phyloP scores from a whole-genome alignment of 2,113 vertebrate species.

The Chaetura pelagica region DNA sequence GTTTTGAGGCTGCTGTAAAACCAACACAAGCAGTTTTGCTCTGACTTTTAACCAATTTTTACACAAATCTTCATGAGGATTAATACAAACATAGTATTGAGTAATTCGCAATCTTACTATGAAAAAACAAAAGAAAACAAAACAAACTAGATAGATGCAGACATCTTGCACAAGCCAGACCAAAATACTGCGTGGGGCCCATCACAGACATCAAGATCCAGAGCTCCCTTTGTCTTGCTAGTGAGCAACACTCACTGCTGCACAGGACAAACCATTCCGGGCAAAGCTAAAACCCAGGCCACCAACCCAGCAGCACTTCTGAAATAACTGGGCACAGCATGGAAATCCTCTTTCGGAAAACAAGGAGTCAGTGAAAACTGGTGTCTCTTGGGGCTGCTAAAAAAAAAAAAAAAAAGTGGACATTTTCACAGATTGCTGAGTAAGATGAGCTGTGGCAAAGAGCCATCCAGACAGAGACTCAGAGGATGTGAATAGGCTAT shows the following conservation, averaged over 20 bases:
- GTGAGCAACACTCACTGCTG: background rate
- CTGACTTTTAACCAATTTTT: background rate
- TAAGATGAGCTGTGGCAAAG: slow-evolving; percentile 3
- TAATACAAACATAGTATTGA: background rate
- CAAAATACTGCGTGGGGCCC: background rate
- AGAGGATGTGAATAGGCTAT: background rate
- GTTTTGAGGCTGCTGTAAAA: background rate
- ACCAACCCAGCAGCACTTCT: background rate
- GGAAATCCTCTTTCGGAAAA: background rate
- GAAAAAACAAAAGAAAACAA: background rate
- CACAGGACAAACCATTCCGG: background rate
- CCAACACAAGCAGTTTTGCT: background rate
- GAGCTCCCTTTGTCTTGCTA: background rate
- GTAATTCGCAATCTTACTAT: background rate
- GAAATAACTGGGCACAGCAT: background rate
- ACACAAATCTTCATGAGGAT: background rate
- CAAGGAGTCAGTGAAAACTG: background rate
- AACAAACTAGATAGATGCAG: background rate
- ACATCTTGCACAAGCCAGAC: background rate
- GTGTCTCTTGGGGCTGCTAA: background rate
- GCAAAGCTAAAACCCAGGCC: background rate
- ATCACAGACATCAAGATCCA: background rate
- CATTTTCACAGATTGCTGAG: background rate
- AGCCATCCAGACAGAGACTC: slow-evolving; percentile 16
- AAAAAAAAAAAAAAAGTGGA: background rate